phyloP scores from a whole-genome alignment of 2,113 vertebrate genomes.

The Pipra filicauda region DNA sequence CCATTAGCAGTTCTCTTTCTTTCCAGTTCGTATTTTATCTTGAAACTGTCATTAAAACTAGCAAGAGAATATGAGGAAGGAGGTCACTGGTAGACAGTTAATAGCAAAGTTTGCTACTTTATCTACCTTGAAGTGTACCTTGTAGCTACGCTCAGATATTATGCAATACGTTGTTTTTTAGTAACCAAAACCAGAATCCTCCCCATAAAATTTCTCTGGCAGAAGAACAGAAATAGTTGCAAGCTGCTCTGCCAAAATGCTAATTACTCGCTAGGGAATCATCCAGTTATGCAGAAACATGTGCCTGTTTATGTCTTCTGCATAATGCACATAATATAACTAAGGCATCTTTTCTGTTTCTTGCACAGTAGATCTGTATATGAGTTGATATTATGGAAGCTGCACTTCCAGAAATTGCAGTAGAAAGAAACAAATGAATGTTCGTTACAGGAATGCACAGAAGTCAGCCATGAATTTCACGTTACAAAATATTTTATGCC shows the following conservation, averaged over 20 bases:
- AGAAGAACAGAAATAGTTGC: conserved; percentile 32
- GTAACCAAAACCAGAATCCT: conserved; percentile 32
- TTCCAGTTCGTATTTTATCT: neutral
- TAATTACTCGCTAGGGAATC: conserved; percentile 52
- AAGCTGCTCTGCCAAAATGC: conserved; percentile 44
- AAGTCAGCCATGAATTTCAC: neutral
- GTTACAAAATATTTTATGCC: neutral
- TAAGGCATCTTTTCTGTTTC: neutral
- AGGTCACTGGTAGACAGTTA: neutral
- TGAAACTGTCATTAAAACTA: neutral
- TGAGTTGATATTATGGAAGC: neutral
- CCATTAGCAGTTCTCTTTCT: neutral
- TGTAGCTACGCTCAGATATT: neutral
- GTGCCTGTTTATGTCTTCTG: conserved; percentile 22
- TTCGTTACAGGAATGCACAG: neutral
- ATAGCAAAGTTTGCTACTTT: neutral
- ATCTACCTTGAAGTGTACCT: conserved; percentile 25
- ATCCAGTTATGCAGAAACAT: neutral
- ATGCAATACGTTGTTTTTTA: neutral
- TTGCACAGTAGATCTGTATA: neutral
- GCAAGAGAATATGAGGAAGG: neutral
- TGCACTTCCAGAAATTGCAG: conserved; percentile 1
- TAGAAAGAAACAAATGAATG: neutral
- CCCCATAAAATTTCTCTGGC: conserved; percentile 45
- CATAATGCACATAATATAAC: neutral